Base-by-base conservation (phyloP, 2,797 vertebrate genomes). In the Pipistrellus nathusii region DNA sequence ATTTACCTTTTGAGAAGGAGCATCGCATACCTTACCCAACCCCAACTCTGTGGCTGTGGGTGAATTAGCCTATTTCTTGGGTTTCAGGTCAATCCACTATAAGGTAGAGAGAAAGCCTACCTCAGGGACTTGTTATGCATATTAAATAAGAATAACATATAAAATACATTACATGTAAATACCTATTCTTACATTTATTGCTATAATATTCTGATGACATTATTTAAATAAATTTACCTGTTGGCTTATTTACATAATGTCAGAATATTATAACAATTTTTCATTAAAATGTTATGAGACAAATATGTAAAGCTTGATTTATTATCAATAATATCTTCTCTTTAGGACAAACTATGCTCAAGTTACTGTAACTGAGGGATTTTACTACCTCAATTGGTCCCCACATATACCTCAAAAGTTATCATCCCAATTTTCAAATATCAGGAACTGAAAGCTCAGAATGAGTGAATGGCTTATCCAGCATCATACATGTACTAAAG, bases 381-480 rank as follows among this genome's bases (percentile, higher is more conserved):
- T 91, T 94, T 72, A 78, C 66, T 80, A 44, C 14, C 44, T 72
- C 18, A 21, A n/a, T 73, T 82, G 48, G 30, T 46, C 68, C 35
- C 68, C 72, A 72, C 13, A 66, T 21, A 57, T 90, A 76, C 7
- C 44, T 38, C 62, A 38, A 89, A 18, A 62, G 66, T 87, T 83
- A 85, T 41, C 64, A 85, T 76, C 14, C 51, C 66, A 82, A 6
- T 46, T 77, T 93, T 94, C 91, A 90, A 75, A 51, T 80, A 81
- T 66, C 15, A 38, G 75, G 13, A 94, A 57, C 25, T 21, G 23
- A 90, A 88, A 88, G 15, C 72, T 75, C 27, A 25, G 27, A 25
- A 7, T 64, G 53, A 25, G 18, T 80, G n/a, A 84, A 53, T 27
- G 48, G 6, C 11, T 88, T 82, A 6, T 72, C 23, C 80, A 41